These are phyloP conservation scores for Lycaon pictus DNA, from an alignment of 2,113 vertebrate genomes.

Conservation along the genomic window DNA sequence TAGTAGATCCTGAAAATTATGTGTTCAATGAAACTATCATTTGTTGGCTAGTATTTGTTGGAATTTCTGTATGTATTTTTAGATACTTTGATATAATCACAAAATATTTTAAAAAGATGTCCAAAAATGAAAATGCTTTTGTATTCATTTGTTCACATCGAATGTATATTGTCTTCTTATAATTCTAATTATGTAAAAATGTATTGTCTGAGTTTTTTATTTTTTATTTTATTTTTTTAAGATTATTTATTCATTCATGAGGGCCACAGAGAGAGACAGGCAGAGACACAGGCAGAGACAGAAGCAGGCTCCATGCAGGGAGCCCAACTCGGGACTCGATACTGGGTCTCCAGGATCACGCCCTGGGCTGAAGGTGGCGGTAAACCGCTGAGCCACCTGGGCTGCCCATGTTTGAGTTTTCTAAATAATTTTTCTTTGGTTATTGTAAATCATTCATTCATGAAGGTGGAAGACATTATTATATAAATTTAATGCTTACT, in stretches of 20 bases:
- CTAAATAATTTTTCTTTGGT: not conserved
- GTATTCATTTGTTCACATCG: not conserved
- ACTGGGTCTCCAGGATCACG: too few relatives aligned
- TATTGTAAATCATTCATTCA: not conserved
- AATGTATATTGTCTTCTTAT: not conserved
- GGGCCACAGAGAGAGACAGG: too few relatives aligned
- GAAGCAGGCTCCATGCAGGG: too few relatives aligned
- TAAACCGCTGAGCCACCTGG: too few relatives aligned
- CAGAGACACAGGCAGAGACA: too few relatives aligned
- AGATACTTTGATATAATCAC: not conserved
- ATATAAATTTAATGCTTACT: not conserved
- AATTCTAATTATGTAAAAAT: not conserved
- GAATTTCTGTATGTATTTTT: not conserved
- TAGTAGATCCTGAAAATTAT: not conserved
- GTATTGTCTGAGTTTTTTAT: not conserved
- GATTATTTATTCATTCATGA: too few relatives aligned
- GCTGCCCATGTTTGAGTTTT: too few relatives aligned
- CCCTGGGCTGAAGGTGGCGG: too few relatives aligned
- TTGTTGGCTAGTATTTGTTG: not conserved
- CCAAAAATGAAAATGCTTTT: not conserved
- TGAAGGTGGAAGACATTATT: not conserved
- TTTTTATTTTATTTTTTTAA: too few relatives aligned
- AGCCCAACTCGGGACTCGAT: too few relatives aligned
- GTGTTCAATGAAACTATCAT: not conserved
- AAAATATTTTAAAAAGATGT: not conserved